Evolutionary conservation across 2,888 invertebrate species (phyloP).

Genomic region (Oligia strigilis): DNA sequence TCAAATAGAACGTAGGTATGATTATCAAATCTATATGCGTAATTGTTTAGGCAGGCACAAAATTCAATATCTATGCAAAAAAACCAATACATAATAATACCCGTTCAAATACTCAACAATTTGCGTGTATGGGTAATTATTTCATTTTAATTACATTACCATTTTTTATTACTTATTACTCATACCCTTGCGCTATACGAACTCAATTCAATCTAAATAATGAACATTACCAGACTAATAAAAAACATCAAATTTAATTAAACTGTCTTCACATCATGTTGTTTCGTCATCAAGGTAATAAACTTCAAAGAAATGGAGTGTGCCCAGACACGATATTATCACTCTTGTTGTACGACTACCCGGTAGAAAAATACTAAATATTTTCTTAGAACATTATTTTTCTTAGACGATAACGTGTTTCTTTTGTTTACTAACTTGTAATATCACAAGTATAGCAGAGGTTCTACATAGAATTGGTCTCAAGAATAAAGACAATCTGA

Average conservation of each 20-base stretch:
- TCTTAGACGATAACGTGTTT: background rate
- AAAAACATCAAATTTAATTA: constrained; percentile 51
- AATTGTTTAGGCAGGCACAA: background rate
- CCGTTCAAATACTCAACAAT: background rate
- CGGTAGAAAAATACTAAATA: constrained; percentile 19
- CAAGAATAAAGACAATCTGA: too few relatives aligned
- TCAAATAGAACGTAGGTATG: background rate
- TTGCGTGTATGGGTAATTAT: background rate
- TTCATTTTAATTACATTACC: background rate
- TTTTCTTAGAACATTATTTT: constrained; percentile 27
- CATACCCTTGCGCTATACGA: background rate
- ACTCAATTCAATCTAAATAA: constrained; percentile 13
- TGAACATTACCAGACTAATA: constrained; percentile 27
- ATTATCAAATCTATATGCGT: background rate
- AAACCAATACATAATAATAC: background rate
- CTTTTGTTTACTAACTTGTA: constrained; percentile 12
- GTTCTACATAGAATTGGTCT: background rate
- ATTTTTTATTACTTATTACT: background rate
- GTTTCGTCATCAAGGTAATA: constrained; percentile 48
- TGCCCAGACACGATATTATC: constrained; percentile 35
- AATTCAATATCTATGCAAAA: background rate
- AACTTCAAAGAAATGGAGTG: constrained; percentile 32
- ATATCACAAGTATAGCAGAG: background rate
- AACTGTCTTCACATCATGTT: constrained; percentile 27
- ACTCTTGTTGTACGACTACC: constrained; percentile 10